Evolutionary conservation across 2,113 vertebrate genomes (phyloP).

Genomic region (Dipodomys spectabilis): DNA sequence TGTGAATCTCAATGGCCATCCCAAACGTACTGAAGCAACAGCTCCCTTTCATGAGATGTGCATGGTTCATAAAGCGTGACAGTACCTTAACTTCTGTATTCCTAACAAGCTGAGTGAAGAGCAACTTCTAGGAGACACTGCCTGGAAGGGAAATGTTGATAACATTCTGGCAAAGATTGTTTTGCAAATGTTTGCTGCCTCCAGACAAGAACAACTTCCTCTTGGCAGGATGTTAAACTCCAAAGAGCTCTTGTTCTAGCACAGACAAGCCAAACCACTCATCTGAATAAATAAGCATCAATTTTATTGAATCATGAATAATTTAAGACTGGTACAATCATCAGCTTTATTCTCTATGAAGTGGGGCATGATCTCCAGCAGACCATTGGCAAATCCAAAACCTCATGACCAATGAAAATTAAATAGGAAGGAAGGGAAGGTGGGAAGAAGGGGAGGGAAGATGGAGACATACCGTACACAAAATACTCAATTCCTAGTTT

Average conservation of each 20-base stretch:
- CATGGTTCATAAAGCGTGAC: background rate
- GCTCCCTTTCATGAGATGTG: background rate
- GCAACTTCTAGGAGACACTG: background rate
- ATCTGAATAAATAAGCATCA: slow-evolving; percentile 97
- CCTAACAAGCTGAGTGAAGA: background rate
- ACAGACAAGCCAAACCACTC: slow-evolving; percentile 74
- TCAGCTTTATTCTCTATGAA: slow-evolving; percentile 92
- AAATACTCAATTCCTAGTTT: slow-evolving; percentile 96
- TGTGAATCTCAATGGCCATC: background rate
- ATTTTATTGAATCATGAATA: slow-evolving; percentile 99
- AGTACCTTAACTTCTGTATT: background rate
- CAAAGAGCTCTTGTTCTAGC: background rate
- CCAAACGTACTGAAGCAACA: no score
- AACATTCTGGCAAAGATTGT: background rate
- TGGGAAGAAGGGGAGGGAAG: slow-evolving; percentile 55
- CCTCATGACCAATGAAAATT: slow-evolving; percentile 91
- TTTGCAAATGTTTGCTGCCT: background rate
- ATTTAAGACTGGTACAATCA: slow-evolving; percentile 99
- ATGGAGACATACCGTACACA: slow-evolving; percentile 93
- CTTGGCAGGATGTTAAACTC: background rate
- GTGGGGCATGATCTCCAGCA: slow-evolving; percentile 86
- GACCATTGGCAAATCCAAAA: slow-evolving; percentile 90
- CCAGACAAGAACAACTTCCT: background rate
- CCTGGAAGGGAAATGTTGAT: background rate
- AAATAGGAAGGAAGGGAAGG: slow-evolving; percentile 85